These are phyloP conservation scores for Limonius californicus DNA, from an alignment of 1,140 invertebrate genomes.

Conservation along the genomic window DNA sequence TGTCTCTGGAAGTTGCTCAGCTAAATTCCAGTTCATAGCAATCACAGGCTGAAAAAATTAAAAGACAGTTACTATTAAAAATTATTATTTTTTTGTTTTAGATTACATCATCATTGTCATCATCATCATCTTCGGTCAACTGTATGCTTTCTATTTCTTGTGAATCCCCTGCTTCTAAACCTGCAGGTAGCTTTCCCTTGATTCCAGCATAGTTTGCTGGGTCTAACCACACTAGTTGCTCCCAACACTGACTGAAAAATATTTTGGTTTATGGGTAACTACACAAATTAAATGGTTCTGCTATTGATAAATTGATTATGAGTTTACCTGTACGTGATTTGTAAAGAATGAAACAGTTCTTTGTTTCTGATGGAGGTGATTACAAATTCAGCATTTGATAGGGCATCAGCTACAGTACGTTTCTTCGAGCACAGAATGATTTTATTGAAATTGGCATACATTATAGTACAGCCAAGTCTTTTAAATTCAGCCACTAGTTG, in stretches of 20 bases:
- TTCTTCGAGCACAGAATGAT: conserved; percentile 93
- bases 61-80: too few relatives aligned
- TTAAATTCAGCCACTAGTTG: conserved; percentile 94
- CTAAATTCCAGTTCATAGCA: conserved; percentile 89
- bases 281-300: background rate
- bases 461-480: conserved; percentile 79
- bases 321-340: conserved; percentile 50
- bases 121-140: conserved; percentile 20
- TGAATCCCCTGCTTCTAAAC: conserved; percentile 43
- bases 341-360: conserved; percentile 91
- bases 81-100: too few relatives aligned
- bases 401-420: conserved; percentile 69
- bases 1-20: conserved; percentile 74
- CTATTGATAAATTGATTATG: background rate
- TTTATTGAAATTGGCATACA: conserved; percentile 93
- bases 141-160: conserved; percentile 23
- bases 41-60: conserved; percentile 61
- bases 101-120: too few relatives aligned
- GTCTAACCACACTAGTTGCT: conserved; percentile 92
- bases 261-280: conserved; percentile 48
- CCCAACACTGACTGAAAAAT: conserved; percentile 82
- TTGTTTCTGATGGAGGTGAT: conserved; percentile 84
- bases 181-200: conserved; percentile 56
- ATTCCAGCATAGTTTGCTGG: conserved; percentile 70
- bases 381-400: conserved; percentile 89